A percentile compares a stretch with the other conserved stretches of the same genome.
These are phyloP conservation scores for Pluvialis apricaria DNA, from an alignment of 2,113 vertebrate species.

Conservation along the genomic window DNA sequence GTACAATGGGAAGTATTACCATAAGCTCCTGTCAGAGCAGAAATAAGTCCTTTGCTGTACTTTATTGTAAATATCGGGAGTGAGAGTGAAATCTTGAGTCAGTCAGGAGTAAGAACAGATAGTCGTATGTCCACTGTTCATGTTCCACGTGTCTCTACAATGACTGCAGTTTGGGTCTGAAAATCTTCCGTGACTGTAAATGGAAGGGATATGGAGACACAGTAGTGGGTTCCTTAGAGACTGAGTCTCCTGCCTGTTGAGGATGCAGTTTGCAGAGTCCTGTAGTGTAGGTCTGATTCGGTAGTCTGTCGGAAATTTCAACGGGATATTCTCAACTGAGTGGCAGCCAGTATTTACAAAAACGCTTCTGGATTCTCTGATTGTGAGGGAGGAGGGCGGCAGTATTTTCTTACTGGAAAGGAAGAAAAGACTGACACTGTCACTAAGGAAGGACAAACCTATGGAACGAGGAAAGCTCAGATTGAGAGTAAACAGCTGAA, in stretches of 20 bases:
- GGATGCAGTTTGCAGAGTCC: not conserved
- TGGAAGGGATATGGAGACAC: not conserved
- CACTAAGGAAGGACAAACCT: not conserved
- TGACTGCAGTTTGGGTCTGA: not conserved
- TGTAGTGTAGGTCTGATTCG: not conserved
- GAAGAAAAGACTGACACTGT: not conserved
- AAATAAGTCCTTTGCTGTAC: not conserved
- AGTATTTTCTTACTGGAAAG: not conserved
- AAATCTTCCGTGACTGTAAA: not conserved
- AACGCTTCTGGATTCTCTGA: not conserved
- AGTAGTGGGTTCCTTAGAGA: not conserved
- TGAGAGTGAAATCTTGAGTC: not conserved
- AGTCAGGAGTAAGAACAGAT: not conserved
- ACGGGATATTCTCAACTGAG: not conserved
- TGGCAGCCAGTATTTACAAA: not conserved
- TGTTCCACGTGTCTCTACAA: not conserved
- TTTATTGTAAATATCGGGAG: not conserved
- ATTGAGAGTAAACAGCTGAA: not conserved
- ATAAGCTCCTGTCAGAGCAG: not conserved
- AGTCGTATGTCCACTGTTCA: not conserved
- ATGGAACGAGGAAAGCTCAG: not conserved
- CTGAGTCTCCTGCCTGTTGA: not conserved
- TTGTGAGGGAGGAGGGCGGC: not conserved
- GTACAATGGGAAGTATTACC: not conserved
- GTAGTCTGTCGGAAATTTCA: not conserved